Conservation (phyloP, 1,140 invertebrate genomes). For the Heterodera schachtii region DNA sequence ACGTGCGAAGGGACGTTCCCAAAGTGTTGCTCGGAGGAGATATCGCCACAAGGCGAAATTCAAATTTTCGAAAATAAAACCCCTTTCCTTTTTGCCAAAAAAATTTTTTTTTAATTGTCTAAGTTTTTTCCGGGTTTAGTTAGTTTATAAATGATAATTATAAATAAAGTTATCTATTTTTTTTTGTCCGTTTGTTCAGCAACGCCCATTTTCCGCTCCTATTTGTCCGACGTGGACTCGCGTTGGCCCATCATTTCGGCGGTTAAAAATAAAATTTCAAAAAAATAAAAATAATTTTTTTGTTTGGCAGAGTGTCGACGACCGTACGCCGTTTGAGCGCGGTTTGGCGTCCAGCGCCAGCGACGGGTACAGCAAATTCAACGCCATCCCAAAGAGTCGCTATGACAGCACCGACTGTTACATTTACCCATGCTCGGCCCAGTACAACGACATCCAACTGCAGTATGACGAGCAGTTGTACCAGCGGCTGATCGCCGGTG, state of each 20-base stretch:
- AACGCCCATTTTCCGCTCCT: slow-evolving; percentile 88
- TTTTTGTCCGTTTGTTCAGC: slow-evolving; percentile 68
- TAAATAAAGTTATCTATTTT: too few species aligned
- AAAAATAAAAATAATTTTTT: slow-evolving; percentile 13
- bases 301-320: slow-evolving; percentile 77
- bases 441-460: slow-evolving; percentile 88
- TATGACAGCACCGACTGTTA: slow-evolving; percentile 98
- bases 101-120: too few species aligned
- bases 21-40: too few species aligned
- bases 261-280: slow-evolving; percentile 1
- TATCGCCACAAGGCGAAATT: too few species aligned
- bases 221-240: slow-evolving; percentile 90
- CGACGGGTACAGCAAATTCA: slow-evolving; percentile 72
- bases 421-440: slow-evolving; percentile 81
- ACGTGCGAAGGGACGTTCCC: too few species aligned
- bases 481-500: slow-evolving; percentile 79
- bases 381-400: slow-evolving; percentile 87
- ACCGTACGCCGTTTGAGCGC: slow-evolving; percentile 88
- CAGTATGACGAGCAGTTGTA: slow-evolving; percentile 83
- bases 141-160: too few species aligned
- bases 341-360: slow-evolving; percentile 72
- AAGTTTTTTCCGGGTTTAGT: too few species aligned
- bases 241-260: slow-evolving; percentile 71
- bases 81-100: too few species aligned
- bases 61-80: too few species aligned